A percentile compares a stretch with the other conserved stretches of the same genome.
These are phyloP conservation scores for Auanema freiburgensis DNA, from an alignment of 2,888 invertebrate genomes.

Conservation along the genomic window DNA sequence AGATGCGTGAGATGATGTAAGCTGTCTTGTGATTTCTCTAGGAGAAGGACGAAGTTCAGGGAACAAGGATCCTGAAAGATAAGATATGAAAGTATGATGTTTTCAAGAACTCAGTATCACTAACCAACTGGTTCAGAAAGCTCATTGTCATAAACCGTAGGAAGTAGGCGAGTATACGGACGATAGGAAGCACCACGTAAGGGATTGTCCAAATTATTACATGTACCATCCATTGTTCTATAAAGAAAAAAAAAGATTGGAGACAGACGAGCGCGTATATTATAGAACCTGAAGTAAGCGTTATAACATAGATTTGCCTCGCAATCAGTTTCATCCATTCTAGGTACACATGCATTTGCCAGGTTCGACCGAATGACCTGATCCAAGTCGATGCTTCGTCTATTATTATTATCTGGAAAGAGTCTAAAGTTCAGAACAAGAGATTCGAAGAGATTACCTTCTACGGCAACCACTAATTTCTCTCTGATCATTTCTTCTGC, in stretches of 20 bases:
- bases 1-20: constrained; percentile 54
- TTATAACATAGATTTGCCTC: constrained; percentile 60
- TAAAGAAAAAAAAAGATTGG: constrained; percentile 67
- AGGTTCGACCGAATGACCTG: constrained; percentile 58
- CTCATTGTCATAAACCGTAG: constrained; percentile 59
- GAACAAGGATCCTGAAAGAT: constrained; percentile 34
- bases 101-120: constrained; percentile 13
- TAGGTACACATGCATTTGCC: constrained; percentile 62
- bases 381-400: constrained; percentile 47
- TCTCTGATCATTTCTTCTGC: constrained; percentile 59
- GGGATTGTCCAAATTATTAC: constrained; percentile 87
- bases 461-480: constrained; percentile 44
- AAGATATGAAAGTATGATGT: not conserved
- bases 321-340: constrained; percentile 61
- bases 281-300: constrained; percentile 44
- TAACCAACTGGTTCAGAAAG: constrained; percentile 58
- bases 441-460: constrained; percentile 47
- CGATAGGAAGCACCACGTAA: constrained; percentile 90
- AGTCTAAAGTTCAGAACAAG: not conserved
- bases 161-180: constrained; percentile 66
- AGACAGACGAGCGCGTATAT: no score
- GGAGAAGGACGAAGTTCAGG: constrained; percentile 52
- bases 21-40: constrained; percentile 48
- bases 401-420: constrained; percentile 38
- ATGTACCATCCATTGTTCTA: constrained; percentile 86